These are phyloP conservation scores for Rhyacophila brunnea DNA, from an alignment of 1,140 invertebrate genomes.

Conservation along the genomic window DNA sequence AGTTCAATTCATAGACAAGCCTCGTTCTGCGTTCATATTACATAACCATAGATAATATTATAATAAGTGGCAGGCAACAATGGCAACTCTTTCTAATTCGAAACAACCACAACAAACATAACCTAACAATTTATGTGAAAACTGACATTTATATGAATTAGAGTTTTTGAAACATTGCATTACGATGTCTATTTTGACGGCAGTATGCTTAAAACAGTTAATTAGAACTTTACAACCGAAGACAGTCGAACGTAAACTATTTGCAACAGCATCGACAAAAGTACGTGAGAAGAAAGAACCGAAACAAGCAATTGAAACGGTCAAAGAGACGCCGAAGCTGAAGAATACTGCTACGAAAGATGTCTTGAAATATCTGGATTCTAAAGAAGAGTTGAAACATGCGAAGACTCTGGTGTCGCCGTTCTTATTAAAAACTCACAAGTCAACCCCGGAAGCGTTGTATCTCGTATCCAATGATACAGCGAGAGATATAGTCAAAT, in stretches of 20 bases:
- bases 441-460: constrained; percentile 2
- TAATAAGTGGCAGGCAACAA: no score
- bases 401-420: neutral
- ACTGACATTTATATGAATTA: no score
- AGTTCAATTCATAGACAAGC: no score
- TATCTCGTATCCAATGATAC: constrained; percentile 32
- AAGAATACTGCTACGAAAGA: constrained; percentile 1
- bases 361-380: constrained; percentile 8
- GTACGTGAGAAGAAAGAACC: neutral
- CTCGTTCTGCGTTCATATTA: no score
- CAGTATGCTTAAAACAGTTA: neutral
- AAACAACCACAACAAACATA: no score
- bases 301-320: neutral
- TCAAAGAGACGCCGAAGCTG: neutral
- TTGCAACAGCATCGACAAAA: constrained; percentile 1
- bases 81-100: no score
- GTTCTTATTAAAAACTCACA: constrained; percentile 12
- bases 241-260: neutral
- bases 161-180: no score
- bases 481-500: constrained; percentile 45
- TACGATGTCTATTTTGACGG: no score
- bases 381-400: neutral
- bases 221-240: neutral
- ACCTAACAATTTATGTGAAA: no score
- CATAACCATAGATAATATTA: no score